Base-by-base conservation (phyloP, 2,113 vertebrate genomes). In the Ictalurus furcatus region DNA sequence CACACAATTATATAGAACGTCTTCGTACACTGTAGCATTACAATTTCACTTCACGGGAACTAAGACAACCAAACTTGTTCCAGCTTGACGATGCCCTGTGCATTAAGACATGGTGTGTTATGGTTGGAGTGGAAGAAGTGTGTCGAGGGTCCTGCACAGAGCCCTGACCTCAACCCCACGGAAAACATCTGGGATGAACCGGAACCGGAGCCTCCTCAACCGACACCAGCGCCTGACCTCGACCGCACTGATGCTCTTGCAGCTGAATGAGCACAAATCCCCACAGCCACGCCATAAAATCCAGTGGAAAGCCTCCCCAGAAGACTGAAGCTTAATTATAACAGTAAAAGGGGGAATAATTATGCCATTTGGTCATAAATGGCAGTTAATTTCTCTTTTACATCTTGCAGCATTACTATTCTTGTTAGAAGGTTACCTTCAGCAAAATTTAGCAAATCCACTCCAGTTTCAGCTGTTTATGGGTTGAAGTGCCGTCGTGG, bases 401-500 rank as follows among this genome's bases (percentile, higher is more conserved):
- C 8, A 23, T 44, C 0, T 7, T 13, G 21, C 40, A 78, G 28
- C 25, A 4, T 80, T 19, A 79, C 25, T 56, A 34, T 81, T 81
- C 21, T 78, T 13, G 3, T 56, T 19, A 4, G 52, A 80, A 80
- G 78, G 78, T 81, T 30, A 34, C 78, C 52, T 81, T 81, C 28
- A 56, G 52, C 28, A 81, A 79, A 79, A 25, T 52, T 28, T 12
- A 52, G 44, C 25, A 16, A 56, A 30, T 52, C 78, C 48, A 17
- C 48, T 54, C 28, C 52, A 30, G 78, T 81, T 81, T 81, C n/a
- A 81, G 48, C n/a, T 81, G 52, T 81, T 81, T 83, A 23, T 61
- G 34, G 17, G 19, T 63, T 87, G 85, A 90, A 89, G 88, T 59
- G 82, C 52, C 40, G 56, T 82, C 89, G 54, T 88, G 85, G 59